Base-by-base conservation (phyloP, 2,888 invertebrate genomes). In the Cynaeus angustus region DNA sequence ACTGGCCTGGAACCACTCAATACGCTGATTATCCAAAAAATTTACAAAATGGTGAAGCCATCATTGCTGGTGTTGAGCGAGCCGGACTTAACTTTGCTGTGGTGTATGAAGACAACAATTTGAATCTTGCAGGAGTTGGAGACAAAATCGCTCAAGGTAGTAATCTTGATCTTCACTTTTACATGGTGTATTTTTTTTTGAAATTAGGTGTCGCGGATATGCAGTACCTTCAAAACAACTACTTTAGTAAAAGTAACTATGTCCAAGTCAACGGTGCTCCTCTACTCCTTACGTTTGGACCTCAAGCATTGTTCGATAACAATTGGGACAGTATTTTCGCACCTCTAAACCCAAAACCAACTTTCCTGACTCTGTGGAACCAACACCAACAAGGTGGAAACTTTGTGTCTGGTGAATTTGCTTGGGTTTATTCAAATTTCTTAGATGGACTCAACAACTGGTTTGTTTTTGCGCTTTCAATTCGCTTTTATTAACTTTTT, bases 31-130 rank as follows among this genome's bases (percentile, higher is more conserved):
- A 67, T 13, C 59, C 67, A 12, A 67, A 50, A 45, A 67, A 67
- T 10, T 21, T 6, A 9, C 37, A 58, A 48, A 67, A 67, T 14
- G 30, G 14, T 14, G 67, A 67, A 43, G 67, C 67, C 0, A 48
- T 67, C 0, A 67, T 67, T 21, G 64, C n/a, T 8, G 64, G 64
- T n/a, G 37, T 41, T 10, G 14, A 53, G 1, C 8, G 59, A 43
- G 45, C 41, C 1, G 67, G 67, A 8, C 45, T 67, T 7, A 7
- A 59, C n/a, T 67, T 67, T n/a, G 67, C 67, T 3, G 26, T 67
- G 0, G 67, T 67, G 2, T 67, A 67, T 30, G 67, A 67, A 59
- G 67, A 67, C 59, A 67, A 67, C 9, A 67, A 67, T 41, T 38
- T 67, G 28, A 30, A 26, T 7, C 37, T 67, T 8, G 67, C 59